These are phyloP conservation scores for Mya arenaria DNA, from an alignment of 1,140 invertebrate genomes.

Conservation along the genomic window DNA sequence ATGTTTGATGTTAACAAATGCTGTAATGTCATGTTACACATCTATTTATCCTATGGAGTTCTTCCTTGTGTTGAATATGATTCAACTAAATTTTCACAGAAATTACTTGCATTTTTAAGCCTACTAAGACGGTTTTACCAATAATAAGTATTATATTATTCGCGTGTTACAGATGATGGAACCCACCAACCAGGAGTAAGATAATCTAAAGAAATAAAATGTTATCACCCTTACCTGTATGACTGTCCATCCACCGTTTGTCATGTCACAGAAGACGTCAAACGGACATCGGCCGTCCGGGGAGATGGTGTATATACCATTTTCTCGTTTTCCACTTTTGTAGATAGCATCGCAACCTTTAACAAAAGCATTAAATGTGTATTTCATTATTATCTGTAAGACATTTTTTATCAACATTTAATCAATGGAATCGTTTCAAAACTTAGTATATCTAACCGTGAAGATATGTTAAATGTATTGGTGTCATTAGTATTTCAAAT, in stretches of 20 bases:
- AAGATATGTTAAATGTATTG: too few relatives aligned
- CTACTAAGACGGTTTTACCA: background rate
- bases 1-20: too few relatives aligned
- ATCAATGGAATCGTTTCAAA: too few relatives aligned
- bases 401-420: too few relatives aligned
- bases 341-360: conserved; percentile 11
- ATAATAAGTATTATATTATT: background rate
- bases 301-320: conserved; percentile 27
- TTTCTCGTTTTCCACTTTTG: background rate
- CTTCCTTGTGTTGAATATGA: too few relatives aligned
- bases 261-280: conserved; percentile 31
- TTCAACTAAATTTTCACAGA: too few relatives aligned
- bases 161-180: background rate
- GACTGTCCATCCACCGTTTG: conserved; percentile 28
- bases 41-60: too few relatives aligned
- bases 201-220: background rate
- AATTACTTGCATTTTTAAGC: background rate
- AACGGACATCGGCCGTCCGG: conserved; percentile 36
- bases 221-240: conserved; percentile 4
- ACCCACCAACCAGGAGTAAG: background rate
- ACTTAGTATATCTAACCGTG: too few relatives aligned
- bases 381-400: too few relatives aligned
- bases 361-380: too few relatives aligned
- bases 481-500: too few relatives aligned
- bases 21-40: too few relatives aligned